Evolutionary conservation across 2,113 vertebrate genomes (phyloP).

Genomic region (Etheostoma spectabile): DNA sequence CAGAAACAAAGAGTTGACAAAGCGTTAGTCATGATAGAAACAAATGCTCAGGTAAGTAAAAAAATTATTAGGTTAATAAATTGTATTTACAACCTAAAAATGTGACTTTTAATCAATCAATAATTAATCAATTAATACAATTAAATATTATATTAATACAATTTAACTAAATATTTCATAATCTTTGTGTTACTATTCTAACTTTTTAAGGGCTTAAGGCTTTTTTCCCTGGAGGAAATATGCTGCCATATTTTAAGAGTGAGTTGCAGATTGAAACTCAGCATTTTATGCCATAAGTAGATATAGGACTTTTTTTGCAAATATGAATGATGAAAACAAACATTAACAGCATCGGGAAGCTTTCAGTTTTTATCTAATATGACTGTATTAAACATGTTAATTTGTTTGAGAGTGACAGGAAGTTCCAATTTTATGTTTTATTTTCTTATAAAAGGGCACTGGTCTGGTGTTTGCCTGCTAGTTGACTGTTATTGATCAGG

Average conservation of each 20-base stretch:
- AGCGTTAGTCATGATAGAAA: not conserved
- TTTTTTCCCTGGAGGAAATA: not conserved
- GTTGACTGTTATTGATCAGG: conserved; percentile 50
- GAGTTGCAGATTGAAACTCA: not conserved
- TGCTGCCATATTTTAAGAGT: not conserved
- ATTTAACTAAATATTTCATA: not conserved
- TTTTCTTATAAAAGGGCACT: not conserved
- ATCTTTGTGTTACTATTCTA: not conserved
- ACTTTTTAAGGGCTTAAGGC: too few species aligned
- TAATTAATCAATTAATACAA: not conserved
- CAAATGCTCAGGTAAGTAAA: not conserved
- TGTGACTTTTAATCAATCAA: not conserved
- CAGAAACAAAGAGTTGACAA: not conserved
- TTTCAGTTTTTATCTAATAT: not conserved
- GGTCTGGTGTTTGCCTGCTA: conserved; percentile 19
- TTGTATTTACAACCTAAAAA: not conserved
- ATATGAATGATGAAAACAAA: not conserved
- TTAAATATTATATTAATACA: too few species aligned
- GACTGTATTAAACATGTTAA: not conserved
- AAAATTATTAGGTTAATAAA: not conserved
- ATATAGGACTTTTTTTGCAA: not conserved
- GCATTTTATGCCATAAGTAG: not conserved
- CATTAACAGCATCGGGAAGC: not conserved
- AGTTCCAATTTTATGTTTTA: not conserved
- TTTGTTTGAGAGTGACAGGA: not conserved